These are phyloP conservation scores for Eucidaris tribuloides DNA, from an alignment of 35 echinoderm and acorn worm genomes.

Conservation along the genomic window DNA sequence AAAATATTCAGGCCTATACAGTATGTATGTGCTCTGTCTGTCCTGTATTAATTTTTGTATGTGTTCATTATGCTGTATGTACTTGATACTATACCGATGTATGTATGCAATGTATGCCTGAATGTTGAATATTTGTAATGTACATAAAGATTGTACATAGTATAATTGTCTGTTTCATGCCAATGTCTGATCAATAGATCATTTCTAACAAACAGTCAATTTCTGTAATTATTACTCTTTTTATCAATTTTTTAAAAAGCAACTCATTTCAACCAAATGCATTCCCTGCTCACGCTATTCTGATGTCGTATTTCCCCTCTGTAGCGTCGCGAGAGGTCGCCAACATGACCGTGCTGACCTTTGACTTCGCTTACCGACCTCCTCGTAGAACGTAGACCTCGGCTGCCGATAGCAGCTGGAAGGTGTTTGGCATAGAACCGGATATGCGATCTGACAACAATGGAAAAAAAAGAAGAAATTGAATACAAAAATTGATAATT, in stretches of 20 bases:
- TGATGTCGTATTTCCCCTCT: conserved; percentile 76
- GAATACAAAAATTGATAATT: no score
- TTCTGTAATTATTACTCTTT: neutral
- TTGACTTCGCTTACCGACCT: conserved; percentile 70
- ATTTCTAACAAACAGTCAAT: neutral
- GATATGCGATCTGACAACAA: conserved; percentile 83
- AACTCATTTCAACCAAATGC: neutral
- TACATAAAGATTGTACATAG: neutral
- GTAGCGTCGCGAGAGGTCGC: conserved; percentile 71
- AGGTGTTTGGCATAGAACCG: conserved; percentile 95
- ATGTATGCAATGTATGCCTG: no score
- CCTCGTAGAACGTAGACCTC: conserved; percentile 87
- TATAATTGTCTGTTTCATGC: neutral
- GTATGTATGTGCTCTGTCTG: no score
- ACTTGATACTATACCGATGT: no score
- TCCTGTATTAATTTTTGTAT: no score
- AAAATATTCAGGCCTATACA: no score
- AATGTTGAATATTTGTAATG: no score
- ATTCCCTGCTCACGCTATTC: conserved; percentile 36
- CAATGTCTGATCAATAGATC: neutral
- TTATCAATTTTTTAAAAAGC: neutral
- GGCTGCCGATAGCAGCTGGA: conserved; percentile 85
- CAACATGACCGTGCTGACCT: conserved; percentile 80
- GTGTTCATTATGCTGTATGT: no score
- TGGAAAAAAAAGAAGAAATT: no score